Percentiles rank a stretch among this genome's conserved stretches.
These are phyloP conservation scores for Dromiciops gliroides DNA, from an alignment of 2,113 vertebrate species.

Conservation along the genomic window DNA sequence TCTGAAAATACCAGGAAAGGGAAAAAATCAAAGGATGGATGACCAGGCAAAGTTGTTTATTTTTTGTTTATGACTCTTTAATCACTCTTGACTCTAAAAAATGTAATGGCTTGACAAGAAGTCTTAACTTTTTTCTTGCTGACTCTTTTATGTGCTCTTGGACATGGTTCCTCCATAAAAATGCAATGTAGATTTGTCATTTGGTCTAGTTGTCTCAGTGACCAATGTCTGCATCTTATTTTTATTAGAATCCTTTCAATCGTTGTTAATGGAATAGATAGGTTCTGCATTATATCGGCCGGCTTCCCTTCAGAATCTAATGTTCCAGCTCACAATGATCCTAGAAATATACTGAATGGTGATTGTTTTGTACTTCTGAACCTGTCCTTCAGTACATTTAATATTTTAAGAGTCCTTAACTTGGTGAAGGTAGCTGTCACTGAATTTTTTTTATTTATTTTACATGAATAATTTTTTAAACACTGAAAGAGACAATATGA, in stretches of 20 bases:
- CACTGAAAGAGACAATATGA: neutral
- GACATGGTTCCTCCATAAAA: neutral
- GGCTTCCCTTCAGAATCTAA: neutral
- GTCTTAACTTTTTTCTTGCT: neutral
- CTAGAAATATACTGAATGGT: neutral
- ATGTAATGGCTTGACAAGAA: neutral
- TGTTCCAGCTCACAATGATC: neutral
- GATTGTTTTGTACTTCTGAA: neutral
- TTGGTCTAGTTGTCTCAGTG: neutral
- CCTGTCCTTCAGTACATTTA: neutral
- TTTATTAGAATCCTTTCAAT: neutral
- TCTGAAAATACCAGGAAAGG: neutral
- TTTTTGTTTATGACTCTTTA: neutral
- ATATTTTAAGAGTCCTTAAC: neutral
- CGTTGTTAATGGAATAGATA: rapidly evolving
- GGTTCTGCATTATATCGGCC: neutral
- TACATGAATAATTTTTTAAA: neutral
- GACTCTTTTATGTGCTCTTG: neutral
- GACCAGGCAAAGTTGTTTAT: neutral
- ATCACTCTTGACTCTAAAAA: neutral
- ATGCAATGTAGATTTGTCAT: neutral
- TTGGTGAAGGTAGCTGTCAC: neutral
- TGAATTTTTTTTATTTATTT: neutral
- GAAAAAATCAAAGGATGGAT: neutral
- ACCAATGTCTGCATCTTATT: neutral